Conservation (phyloP, 2,113 vertebrate species). For the Columba janthina region DNA sequence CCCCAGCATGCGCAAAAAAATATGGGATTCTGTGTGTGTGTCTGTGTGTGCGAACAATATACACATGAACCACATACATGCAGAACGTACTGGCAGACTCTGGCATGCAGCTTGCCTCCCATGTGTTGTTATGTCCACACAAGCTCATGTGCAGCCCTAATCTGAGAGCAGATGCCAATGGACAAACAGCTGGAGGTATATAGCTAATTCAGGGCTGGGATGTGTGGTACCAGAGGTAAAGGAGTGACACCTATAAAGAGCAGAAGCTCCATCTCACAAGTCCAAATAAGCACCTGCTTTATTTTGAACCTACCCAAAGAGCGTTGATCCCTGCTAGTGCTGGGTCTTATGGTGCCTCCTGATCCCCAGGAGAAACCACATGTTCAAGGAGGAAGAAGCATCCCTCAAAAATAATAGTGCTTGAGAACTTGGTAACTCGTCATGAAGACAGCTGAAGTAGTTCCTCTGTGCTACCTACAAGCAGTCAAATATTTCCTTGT, state of each 20-base stretch:
- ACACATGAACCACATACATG: rapidly evolving
- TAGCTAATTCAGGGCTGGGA: not conserved
- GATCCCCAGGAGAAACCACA: not conserved
- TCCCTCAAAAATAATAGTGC: not conserved
- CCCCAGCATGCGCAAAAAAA: not conserved
- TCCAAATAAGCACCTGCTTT: not conserved
- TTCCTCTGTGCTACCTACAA: rapidly evolving
- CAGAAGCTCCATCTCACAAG: not conserved
- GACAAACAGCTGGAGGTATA: not conserved
- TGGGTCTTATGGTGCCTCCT: not conserved
- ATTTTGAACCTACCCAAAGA: not conserved
- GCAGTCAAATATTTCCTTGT: not conserved
- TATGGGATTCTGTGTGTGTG: rapidly evolving
- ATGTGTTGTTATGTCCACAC: not conserved
- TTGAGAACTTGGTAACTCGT: not conserved
- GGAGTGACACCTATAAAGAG: not conserved
- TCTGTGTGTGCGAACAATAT: not conserved
- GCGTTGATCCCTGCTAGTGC: not conserved
- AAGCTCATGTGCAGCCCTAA: not conserved
- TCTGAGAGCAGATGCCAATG: not conserved
- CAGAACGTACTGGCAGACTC: not conserved
- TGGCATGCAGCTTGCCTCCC: not conserved
- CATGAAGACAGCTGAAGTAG: not conserved
- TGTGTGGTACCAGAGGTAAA: not conserved
- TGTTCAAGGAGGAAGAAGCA: not conserved